phyloP scores from a whole-genome alignment of 2,113 vertebrate genomes.

The Peucedramus taeniatus region DNA sequence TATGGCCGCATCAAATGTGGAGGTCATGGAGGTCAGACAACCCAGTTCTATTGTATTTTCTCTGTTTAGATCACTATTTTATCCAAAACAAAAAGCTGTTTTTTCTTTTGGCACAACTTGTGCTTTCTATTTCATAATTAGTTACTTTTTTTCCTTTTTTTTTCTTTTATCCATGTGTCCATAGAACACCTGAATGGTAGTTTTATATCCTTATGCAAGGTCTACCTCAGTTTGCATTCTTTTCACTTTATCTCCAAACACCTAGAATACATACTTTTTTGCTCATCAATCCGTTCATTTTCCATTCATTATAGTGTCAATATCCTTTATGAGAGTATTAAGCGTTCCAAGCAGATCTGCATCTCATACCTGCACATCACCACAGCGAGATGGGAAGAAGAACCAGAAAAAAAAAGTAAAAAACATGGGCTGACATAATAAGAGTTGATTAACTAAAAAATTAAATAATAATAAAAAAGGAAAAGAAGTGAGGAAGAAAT shows the following conservation, averaged over 20 bases:
- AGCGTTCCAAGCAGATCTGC: not conserved
- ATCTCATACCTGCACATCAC: not conserved
- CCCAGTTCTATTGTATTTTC: not conserved
- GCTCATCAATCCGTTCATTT: not conserved
- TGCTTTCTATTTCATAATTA: not conserved
- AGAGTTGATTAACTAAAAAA: not conserved
- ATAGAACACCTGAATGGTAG: not conserved
- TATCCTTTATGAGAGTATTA: not conserved
- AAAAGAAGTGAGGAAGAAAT: not conserved
- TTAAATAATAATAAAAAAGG: not conserved
- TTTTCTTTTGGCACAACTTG: not conserved
- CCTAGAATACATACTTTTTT: not conserved
- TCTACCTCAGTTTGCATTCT: not conserved
- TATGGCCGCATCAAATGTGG: not conserved
- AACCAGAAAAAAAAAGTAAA: not conserved
- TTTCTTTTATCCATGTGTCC: not conserved
- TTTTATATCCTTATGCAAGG: not conserved
- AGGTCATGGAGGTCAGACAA: not conserved
- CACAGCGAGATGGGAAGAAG: not conserved
- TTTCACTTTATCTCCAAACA: not conserved
- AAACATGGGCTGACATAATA: not conserved
- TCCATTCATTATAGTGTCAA: not conserved
- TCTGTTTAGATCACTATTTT: not conserved
- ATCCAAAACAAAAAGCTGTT: not conserved
- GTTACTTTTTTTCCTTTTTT: not conserved